These are phyloP conservation scores for Lymantria dispar DNA, from an alignment of 2,888 invertebrate genomes.

Conservation along the genomic window DNA sequence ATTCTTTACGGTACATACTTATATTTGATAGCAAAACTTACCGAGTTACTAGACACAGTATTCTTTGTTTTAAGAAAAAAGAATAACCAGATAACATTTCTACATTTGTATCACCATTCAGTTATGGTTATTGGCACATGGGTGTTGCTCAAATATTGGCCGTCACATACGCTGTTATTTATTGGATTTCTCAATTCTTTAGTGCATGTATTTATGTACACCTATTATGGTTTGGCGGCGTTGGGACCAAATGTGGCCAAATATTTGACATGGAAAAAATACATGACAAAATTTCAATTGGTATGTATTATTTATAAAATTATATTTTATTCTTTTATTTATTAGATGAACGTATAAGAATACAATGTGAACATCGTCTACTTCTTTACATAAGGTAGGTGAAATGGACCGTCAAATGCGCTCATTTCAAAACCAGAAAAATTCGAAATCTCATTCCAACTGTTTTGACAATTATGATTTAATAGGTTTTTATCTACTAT, in stretches of 20 bases:
- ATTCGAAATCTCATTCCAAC: too few relatives aligned
- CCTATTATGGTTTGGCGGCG: slow-evolving; percentile 89
- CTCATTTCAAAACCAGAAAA: too few relatives aligned
- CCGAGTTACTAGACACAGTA: slow-evolving; percentile 90
- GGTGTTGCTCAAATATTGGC: slow-evolving; percentile 88
- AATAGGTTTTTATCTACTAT: too few relatives aligned
- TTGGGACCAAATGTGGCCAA: slow-evolving; percentile 88
- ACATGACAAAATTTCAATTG: slow-evolving; percentile 91
- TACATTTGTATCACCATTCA: slow-evolving; percentile 94
- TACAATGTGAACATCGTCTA: too few relatives aligned
- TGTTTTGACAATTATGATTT: too few relatives aligned
- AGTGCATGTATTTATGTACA: slow-evolving; percentile 92
- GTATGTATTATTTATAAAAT: slow-evolving; percentile 65
- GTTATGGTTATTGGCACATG: slow-evolving; percentile 88
- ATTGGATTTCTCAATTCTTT: slow-evolving; percentile 88
- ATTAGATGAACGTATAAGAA: too few relatives aligned
- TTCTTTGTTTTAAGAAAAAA: slow-evolving; percentile 94
- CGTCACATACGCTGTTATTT: slow-evolving; percentile 88
- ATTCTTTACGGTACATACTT: slow-evolving; percentile 78
- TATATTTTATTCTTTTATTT: not conserved
- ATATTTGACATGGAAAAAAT: slow-evolving; percentile 93
- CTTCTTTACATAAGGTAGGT: too few relatives aligned
- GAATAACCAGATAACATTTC: slow-evolving; percentile 90
- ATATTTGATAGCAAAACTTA: slow-evolving; percentile 89
- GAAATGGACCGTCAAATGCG: too few relatives aligned